Base-by-base conservation (phyloP, 2,113 vertebrate genomes). In the Corynorhinus townsendii region DNA sequence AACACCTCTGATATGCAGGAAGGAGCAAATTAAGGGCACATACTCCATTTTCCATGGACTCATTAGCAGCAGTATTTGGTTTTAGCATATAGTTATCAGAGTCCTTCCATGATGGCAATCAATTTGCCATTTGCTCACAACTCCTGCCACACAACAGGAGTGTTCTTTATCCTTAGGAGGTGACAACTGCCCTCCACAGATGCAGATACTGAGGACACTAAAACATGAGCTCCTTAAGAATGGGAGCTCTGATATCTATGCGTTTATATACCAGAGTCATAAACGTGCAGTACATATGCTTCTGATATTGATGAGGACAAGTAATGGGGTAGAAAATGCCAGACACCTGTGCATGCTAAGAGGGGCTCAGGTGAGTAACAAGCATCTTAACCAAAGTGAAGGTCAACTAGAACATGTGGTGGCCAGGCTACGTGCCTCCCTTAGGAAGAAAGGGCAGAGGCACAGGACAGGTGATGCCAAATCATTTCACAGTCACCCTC, bases 381-480 rank as follows among this genome's bases (percentile, higher is more conserved):
- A 45, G n/a, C 30, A n/a, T 38, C 38, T 4, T 62, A 80, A 30
- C 16, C 19, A 80, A 68, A 80, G 35, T 16, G 15, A 64, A 85
- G 77, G 52, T 28, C 28, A 86, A 35, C n/a, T 0, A n/a, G 28
- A 45, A 47, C 4, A 66, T 2, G 7, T 38, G 69, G 11, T 71
- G 69, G 35, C 40, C 43, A 20, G 54, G 35, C 1, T 5, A 2
- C 4, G 17, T 26, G 64, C 54, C 28, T 62, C 22, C n/a, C 40
- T 35, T 22, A 35, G 16, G 62, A 81, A 56, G 81, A 9, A 26
- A 24, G 11, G 9, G 5, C 24, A 26, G 28, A 35, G 40, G 17
- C 2, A 30, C 35, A 68, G 19, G 4, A 15, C 22, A 0, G 0
- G 3, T 0, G 4, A 2, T 7, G 0, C 14, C 47, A 33, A 71